Evolutionary conservation across 1,140 invertebrate species (phyloP).

Genomic region (Drosophila pruinosa): DNA sequence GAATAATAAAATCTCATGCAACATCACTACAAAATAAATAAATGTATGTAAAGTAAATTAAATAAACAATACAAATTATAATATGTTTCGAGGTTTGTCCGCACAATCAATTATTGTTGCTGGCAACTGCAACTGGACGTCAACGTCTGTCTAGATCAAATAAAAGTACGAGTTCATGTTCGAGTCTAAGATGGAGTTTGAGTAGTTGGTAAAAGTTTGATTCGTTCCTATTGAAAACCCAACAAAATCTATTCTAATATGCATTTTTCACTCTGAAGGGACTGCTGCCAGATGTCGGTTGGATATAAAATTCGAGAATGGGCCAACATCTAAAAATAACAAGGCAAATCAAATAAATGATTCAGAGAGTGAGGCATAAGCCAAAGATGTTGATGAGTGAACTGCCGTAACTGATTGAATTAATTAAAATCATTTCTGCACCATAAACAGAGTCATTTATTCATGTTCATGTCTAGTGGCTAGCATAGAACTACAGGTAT

Average conservation of each 20-base stretch:
- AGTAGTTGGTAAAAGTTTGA: conserved; percentile 57
- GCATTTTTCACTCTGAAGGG: conserved; percentile 34
- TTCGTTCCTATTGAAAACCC: conserved; percentile 24
- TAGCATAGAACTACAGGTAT: conserved; percentile 16
- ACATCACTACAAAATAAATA: conserved; percentile 80
- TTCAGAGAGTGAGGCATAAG: conserved; percentile 34
- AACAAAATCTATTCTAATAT: conserved; percentile 42
- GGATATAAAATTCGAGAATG: conserved; percentile 23
- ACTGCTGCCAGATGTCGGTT: conserved; percentile 25
- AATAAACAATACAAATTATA: conserved; percentile 71
- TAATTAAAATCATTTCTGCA: conserved; percentile 79
- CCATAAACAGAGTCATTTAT: conserved; percentile 76
- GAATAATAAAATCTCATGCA: conserved; percentile 83
- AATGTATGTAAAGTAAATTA: conserved; percentile 56
- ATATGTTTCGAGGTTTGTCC: conserved; percentile 31
- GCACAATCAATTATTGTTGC: conserved; percentile 9
- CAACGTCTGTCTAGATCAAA: conserved; percentile 3
- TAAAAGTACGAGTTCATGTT: conserved; percentile 1
- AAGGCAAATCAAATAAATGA: conserved; percentile 31
- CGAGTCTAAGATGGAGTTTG: background rate
- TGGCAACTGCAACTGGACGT: background rate
- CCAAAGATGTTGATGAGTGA: conserved; percentile 50
- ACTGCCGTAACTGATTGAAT: conserved; percentile 75
- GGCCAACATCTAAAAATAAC: conserved; percentile 50
- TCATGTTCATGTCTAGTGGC: conserved; percentile 60